Base-by-base conservation (phyloP, 2,888 invertebrate genomes). In the Nephrotoma guestfalica region DNA sequence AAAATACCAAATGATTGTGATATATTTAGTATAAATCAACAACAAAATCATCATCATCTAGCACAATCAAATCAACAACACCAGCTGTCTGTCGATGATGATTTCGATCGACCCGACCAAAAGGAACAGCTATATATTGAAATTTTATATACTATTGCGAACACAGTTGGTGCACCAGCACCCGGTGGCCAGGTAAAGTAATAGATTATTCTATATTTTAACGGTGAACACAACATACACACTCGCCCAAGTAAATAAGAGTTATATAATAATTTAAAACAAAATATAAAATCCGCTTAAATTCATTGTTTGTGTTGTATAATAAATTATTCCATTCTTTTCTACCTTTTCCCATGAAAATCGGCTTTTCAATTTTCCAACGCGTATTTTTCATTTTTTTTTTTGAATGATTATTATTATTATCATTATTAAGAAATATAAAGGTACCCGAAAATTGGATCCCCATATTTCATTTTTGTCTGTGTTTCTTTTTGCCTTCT, bases 131-230 rank as follows among this genome's bases (percentile, higher is more conserved):
- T 97, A 87, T 97, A 97, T 91, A 94, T 96, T 87, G 97, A 99
- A 92, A 98, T 98, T 88, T 93, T 99, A 89, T 98, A 98, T 92
- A 99, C 98, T 88, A 97, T 99, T 89, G 96, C 97, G 88, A 98
- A 99, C 91, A 97, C 98, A 89, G 97, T 95, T 41, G 95, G 95
- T 5, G 95, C 95, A 0, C 95, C 95, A 15, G 95, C 95, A 6
- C 95, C 95, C 0, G 95, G 94, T 87, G 95, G 95, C 42, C 96
- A 91, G 90, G 91, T 91, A 88, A 88, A 84, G 5, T 7, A 9
- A 0, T 71, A 30, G n/a, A 15, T 57, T 15, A 15, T 57, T 5
- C 5, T 0, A 71, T 71, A 30, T 71, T 30, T 71, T 18, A 71
- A 71, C 30, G 11, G 30, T 71, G 18, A 4, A 30, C 30, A 51